Base-by-base conservation (phyloP, 2,888 invertebrate species). In the Mactromeris polynyma region DNA sequence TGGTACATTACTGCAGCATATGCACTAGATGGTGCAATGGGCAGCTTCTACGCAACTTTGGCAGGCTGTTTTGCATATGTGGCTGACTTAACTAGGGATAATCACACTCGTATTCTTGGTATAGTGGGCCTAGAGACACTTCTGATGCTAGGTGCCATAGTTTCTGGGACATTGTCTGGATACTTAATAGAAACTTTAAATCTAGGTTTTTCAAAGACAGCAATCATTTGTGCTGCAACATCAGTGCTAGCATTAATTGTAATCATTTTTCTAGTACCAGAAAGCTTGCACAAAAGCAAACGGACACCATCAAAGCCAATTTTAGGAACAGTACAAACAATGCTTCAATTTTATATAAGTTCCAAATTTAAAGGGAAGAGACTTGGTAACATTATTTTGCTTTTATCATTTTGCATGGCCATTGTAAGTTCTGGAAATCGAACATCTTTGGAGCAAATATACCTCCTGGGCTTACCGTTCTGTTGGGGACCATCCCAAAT, bases 401-500 rank as follows among this genome's bases (percentile, higher is more conserved):
- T 88, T n/a, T 31, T 51, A 0, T 38, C 84, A 0, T 88, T 88
- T 51, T 54, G 42, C 7, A 21, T 84, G 31, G 83, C 81, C 2
- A 42, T 36, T 17, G 21, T 84, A 9, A 51, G 79, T 4, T n/a
- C 9, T 26, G n/a, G 58, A 38, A 81, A 80, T 42, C 64, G 88
- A n/a, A 46, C 88, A 26, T 38, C 31, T 38, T 21, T 88, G 82
- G 86, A 78, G 83, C 85, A 89, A n/a, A 46, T 92, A 42, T 92
- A 89, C 80, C 78, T 86, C 11, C 64, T 92, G 17, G 91, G 89
- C 11, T 40, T 77, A 38, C 92, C 92, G 19, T 89, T 92, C 79
- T 92, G 92, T 51, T 92, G 91, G 89, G 81, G 69, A 7, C 89
- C 90, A 33, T 85, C 81, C 14, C 84, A 82, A 51, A 83, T 92